phyloP scores from a whole-genome alignment of 2,797 vertebrate species.

The Sebastes iracundus region DNA sequence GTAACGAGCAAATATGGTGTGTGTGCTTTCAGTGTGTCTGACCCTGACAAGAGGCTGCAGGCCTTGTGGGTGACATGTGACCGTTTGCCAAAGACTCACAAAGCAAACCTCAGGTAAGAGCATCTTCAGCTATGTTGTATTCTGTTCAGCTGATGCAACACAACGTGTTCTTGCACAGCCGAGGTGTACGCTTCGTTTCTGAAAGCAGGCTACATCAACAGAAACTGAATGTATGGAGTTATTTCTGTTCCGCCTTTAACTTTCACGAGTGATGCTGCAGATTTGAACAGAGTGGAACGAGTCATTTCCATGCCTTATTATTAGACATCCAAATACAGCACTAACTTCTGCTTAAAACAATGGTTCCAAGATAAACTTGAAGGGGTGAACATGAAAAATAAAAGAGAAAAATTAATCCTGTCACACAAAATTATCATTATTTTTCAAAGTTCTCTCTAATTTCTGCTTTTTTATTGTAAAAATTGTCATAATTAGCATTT shows the following conservation, averaged over 20 bases:
- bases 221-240: not conserved
- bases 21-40: slow-evolving; percentile 85
- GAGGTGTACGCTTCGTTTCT: not conserved
- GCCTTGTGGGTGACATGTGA: slow-evolving; percentile 94
- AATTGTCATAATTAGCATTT: no score
- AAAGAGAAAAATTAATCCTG: not conserved
- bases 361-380: not conserved
- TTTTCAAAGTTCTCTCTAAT: not conserved
- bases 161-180: not conserved
- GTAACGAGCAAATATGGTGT: slow-evolving; percentile 5
- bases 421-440: not conserved
- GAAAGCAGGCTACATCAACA: not conserved
- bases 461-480: not conserved
- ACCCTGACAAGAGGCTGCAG: slow-evolving; percentile 94
- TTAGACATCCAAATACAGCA: not conserved
- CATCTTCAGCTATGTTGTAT: not conserved
- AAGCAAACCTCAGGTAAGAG: slow-evolving; percentile 86
- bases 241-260: not conserved
- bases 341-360: not conserved
- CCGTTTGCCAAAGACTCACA: slow-evolving; percentile 90
- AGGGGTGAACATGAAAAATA: not conserved
- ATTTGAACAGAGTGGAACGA: not conserved
- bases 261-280: not conserved
- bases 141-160: not conserved
- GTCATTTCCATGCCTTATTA: not conserved